Conservation (phyloP, 2,888 invertebrate genomes). For the Salpingus planirostris region DNA sequence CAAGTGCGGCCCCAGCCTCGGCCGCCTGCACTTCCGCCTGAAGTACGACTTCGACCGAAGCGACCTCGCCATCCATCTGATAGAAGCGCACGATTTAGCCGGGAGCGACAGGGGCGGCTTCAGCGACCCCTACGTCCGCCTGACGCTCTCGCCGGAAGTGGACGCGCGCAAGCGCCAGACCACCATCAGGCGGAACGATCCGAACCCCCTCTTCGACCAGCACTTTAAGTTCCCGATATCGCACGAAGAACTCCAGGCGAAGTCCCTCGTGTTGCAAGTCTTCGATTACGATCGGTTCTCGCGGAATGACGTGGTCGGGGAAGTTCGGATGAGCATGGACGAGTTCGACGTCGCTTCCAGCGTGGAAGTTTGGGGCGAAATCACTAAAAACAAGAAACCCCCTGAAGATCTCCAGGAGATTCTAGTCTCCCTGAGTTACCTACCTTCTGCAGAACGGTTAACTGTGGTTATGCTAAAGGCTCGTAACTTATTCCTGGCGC, state of each 20-base stretch:
- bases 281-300: slow-evolving; percentile 66
- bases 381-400: slow-evolving; percentile 71
- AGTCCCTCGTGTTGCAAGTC: slow-evolving; percentile 66
- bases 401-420: slow-evolving; percentile 77
- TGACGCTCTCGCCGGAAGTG: slow-evolving; percentile 72
- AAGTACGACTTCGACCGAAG: slow-evolving; percentile 87
- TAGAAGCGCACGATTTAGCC: slow-evolving; percentile 81
- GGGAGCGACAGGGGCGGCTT: slow-evolving; percentile 80
- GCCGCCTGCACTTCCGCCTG: slow-evolving; percentile 73
- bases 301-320: slow-evolving; percentile 80
- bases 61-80: slow-evolving; percentile 83
- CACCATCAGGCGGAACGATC: slow-evolving; percentile 71
- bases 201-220: slow-evolving; percentile 83
- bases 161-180: slow-evolving; percentile 80
- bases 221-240: slow-evolving; percentile 89
- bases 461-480: slow-evolving; percentile 63
- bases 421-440: slow-evolving; percentile 73
- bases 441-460: slow-evolving; percentile 61
- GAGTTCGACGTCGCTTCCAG: slow-evolving; percentile 70
- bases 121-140: slow-evolving; percentile 80
- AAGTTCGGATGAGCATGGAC: slow-evolving; percentile 64
- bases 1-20: slow-evolving; percentile 58
- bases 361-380: slow-evolving; percentile 81
- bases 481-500: slow-evolving; percentile 67
- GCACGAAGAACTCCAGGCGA: slow-evolving; percentile 75